Base-by-base conservation (phyloP, 2,888 invertebrate species). In the Drosophila colorata region DNA sequence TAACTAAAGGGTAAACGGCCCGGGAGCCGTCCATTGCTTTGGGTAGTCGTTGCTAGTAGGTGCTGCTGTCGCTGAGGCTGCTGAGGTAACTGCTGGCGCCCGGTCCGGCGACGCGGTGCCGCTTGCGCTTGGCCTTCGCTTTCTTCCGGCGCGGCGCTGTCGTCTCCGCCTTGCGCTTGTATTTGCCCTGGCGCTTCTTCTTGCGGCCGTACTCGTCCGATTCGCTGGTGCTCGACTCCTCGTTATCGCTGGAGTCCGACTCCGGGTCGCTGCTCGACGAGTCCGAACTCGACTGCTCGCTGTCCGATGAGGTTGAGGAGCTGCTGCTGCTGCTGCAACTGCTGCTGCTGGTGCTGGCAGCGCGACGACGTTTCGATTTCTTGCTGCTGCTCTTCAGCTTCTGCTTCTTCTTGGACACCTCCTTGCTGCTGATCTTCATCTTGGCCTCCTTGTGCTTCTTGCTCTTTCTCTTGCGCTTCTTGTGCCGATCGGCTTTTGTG, bases 231-330 rank as follows among this genome's bases (percentile, higher is more conserved):
- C 92, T 90, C 3, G 91, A 91, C 25, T 91, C 91, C 55, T 91
- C 91, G 64, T 91, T 91, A 48, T 91, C 91, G 69, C 92, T 91
- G 4, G 91, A 91, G 59, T 92, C 91, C 0, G 91, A 91, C 23
- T 90, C 85, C 2, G 80, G 65, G 4, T 69, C 74, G 20, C 68
- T 67, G 47, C 48, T 67, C 0, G 69, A 63, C 6, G 60, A 57
- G 31, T 69, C 69, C 33, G 74, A 33, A 18, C 51, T 61, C 4
- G 68, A 51, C 5, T 59, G 38, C 0, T 70, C 70, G 18, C 31
- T 47, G n/a, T 61, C 61, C 9, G 70, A 69, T 25, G 67, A 59
- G 48, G 61, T 69, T 38, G 58, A 63, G 60, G 58, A 56, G 51
- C 55, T 20, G 60, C 53, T 53, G 4, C 23, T 13, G 55, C 63